A percentile compares a stretch with the other conserved stretches of the same genome.
These are phyloP conservation scores for Metallyticus violacea DNA, from an alignment of 2,888 invertebrate species.

Conservation along the genomic window DNA sequence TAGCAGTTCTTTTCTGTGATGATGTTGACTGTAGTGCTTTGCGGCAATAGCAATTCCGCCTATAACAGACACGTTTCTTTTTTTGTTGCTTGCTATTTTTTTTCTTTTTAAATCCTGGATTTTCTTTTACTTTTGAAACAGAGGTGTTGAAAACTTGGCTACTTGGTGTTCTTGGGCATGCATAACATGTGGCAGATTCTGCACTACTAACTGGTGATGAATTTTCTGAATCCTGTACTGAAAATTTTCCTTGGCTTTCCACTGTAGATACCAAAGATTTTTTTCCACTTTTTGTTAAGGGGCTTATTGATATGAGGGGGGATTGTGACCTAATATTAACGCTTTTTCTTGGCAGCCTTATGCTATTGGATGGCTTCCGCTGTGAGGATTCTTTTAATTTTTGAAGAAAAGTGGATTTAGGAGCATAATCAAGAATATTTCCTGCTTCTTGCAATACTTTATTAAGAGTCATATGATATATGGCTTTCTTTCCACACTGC, in stretches of 20 bases:
- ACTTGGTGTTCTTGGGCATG: no score
- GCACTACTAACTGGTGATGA: no score
- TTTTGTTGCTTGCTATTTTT: neutral
- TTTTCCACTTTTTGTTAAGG: neutral
- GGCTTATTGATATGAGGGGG: neutral
- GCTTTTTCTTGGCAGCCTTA: neutral
- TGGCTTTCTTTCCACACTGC: neutral
- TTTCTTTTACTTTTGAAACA: neutral
- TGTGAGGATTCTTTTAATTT: constrained; percentile 20
- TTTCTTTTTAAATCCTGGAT: neutral
- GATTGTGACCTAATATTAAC: neutral
- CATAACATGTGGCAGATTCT: neutral
- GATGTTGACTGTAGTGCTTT: neutral
- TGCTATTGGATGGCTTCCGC: neutral
- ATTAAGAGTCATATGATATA: neutral
- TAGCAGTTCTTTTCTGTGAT: neutral
- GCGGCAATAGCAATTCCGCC: neutral
- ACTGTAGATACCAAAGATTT: neutral
- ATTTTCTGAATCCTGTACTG: neutral
- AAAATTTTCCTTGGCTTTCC: neutral
- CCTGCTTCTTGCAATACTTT: constrained; percentile 13
- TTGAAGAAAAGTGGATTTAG: constrained; percentile 27
- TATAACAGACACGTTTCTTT: neutral
- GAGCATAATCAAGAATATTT: constrained; percentile 24
- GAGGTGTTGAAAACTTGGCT: neutral